phyloP scores from a whole-genome alignment of 2,113 vertebrate species.

The Colistium nudipinnis region DNA sequence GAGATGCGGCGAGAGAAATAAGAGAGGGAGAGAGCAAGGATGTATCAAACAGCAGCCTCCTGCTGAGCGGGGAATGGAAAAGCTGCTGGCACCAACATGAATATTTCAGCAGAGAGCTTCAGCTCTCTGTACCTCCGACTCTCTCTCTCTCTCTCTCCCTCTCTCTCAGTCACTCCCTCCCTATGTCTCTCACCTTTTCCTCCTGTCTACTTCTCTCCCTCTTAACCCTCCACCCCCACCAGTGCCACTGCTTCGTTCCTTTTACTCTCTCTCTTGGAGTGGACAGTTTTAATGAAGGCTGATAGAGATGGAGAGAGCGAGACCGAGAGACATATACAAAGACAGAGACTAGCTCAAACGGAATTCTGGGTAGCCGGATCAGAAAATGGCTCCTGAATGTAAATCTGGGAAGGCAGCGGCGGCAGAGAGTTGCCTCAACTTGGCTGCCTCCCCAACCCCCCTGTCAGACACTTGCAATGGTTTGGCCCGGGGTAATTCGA shows the following conservation, averaged over 20 bases:
- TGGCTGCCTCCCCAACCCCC: slow-evolving; percentile 51
- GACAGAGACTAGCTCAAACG: slow-evolving; percentile 51
- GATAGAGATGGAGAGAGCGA: slow-evolving; percentile 50
- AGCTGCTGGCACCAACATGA: slow-evolving; percentile 86
- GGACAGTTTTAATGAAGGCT: slow-evolving; percentile 74
- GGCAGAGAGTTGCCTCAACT: slow-evolving; percentile 64
- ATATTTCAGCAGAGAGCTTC: slow-evolving; percentile 85
- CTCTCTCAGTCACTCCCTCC: slow-evolving; percentile 24
- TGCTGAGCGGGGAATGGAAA: slow-evolving; percentile 84
- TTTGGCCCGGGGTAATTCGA: slow-evolving; percentile 63
- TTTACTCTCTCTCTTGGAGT: slow-evolving; percentile 75
- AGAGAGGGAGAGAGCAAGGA: slow-evolving; percentile 61
- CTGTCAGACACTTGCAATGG: slow-evolving; percentile 54
- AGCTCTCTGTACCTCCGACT: slow-evolving; percentile 76
- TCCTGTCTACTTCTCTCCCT: slow-evolving; percentile 56
- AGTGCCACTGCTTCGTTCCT: slow-evolving; percentile 31
- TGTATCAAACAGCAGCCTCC: slow-evolving; percentile 85
- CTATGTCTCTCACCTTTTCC: slow-evolving; percentile 67
- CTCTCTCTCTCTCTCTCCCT: slow-evolving; percentile 21
- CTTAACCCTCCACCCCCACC: slow-evolving; percentile 53
- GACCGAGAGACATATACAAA: slow-evolving; percentile 36
- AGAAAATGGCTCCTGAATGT: slow-evolving; percentile 73
- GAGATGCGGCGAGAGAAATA: not conserved
- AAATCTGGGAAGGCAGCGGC: slow-evolving; percentile 60
- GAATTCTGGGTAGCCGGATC: slow-evolving; percentile 62